Percentiles rank a stretch among this genome's conserved stretches.
Conservation (phyloP, 1,140 invertebrate species). For the Penaeus vannamei region DNA sequence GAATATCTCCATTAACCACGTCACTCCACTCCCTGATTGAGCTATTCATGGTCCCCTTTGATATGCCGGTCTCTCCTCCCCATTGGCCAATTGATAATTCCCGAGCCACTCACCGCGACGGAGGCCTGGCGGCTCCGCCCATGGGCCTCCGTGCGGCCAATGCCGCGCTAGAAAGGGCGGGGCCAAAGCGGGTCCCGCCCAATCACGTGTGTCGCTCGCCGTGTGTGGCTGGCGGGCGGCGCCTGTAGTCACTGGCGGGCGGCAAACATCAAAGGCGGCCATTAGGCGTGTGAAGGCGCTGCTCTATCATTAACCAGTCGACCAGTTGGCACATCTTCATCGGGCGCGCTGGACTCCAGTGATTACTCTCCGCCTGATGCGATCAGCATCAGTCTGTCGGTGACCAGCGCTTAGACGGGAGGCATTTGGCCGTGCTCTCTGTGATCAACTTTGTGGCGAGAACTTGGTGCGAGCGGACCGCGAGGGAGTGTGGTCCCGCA, state of each 20-base stretch:
- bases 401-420: constrained; percentile 63
- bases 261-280: constrained; percentile 68
- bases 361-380: constrained; percentile 63
- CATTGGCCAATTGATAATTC: constrained; percentile 66
- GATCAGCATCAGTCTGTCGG: constrained; percentile 65
- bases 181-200: constrained; percentile 32
- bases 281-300: constrained; percentile 68
- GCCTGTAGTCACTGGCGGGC: constrained; percentile 64
- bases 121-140: constrained; percentile 23
- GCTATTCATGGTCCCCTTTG: constrained; percentile 68
- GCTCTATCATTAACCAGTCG: constrained; percentile 68
- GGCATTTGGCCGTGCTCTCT: constrained; percentile 30
- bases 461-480: constrained; percentile 11
- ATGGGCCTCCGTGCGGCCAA: neutral
- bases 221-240: constrained; percentile 62
- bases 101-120: constrained; percentile 42
- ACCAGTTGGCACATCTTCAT: constrained; percentile 69
- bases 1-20: constrained; percentile 68
- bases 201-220: constrained; percentile 56
- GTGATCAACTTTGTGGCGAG: constrained; percentile 19
- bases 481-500: constrained; percentile 3
- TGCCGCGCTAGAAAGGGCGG: constrained; percentile 17
- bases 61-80: constrained; percentile 67
- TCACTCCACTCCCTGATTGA: constrained; percentile 68
- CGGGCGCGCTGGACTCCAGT: constrained; percentile 64